Evolutionary conservation across 2,888 invertebrate genomes (phyloP), one percentile per base, ranked within the genome.

Genomic region (Hirtodrosophila duncani): DNA sequence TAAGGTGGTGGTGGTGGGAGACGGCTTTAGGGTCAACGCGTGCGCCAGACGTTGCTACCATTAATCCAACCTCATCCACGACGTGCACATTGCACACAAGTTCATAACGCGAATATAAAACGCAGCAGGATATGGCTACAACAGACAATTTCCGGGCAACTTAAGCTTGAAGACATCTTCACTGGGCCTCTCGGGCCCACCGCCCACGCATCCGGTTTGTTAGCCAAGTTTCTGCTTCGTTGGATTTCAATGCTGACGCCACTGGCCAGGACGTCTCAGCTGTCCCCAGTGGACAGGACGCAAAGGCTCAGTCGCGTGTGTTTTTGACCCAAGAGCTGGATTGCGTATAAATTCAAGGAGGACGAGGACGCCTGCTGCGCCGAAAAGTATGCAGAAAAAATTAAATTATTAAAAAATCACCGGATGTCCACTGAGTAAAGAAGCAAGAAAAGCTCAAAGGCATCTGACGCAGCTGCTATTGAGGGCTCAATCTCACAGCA

Each of bases 91-190:
- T 57, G 58, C 63, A 67, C 53, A 63, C 57, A 65, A 72, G 72
- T 78, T 80, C 82, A 83, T 79, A 83, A 79, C 75, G 82, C 69
- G 71, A 64, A 72, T 83, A 78, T 81, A 79, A 81, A 79, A 81
- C 81, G 69, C 83, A 74, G 84, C 81, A 82, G 82, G 84, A 81
- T 82, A 83, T 83, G 82, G 78, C 84, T 63, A 83, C 79, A 83
- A 79, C 82, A 81, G 75, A 80, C 84, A 83, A 83, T 83, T 83
- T 83, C 83, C 83, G 84, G 77, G 55, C 71, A 74, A 82, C 75
- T 81, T 79, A 67, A 81, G 81, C 69, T 66, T 69, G 65, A 82
- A 82, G 69, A 69, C 66, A 56, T 58, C 39, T 52, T 30, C 33
- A n/a, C 34, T 38, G 46, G 42, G 48, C 51, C 38, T 43, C 55